These are phyloP conservation scores for Miniopterus natalensis DNA, from an alignment of 2,113 vertebrate species.

Conservation along the genomic window DNA sequence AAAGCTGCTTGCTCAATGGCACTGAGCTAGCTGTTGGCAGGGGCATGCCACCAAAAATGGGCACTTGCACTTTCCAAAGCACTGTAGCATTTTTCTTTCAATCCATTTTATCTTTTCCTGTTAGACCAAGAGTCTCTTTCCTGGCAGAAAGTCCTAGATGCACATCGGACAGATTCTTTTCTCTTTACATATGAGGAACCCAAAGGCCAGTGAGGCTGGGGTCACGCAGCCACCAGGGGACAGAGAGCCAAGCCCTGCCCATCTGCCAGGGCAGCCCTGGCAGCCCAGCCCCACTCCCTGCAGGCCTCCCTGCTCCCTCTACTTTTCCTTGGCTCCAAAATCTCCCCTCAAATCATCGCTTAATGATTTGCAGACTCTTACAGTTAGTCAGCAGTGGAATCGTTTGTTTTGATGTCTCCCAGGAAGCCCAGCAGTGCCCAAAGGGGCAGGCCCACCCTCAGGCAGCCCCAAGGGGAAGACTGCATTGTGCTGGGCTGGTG, in stretches of 20 bases:
- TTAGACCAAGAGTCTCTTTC: neutral
- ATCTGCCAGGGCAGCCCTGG: accelerated
- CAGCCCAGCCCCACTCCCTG: neutral
- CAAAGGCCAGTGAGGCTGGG: neutral
- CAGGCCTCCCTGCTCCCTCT: accelerated
- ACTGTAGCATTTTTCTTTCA: neutral
- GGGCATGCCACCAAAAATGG: neutral
- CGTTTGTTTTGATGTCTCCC: neutral
- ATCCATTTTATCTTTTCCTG: neutral
- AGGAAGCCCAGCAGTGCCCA: neutral
- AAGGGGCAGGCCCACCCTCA: neutral
- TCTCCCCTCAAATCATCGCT: neutral
- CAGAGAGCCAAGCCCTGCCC: neutral
- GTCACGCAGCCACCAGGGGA: neutral
- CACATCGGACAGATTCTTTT: neutral
- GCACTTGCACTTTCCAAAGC: neutral
- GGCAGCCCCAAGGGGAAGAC: neutral
- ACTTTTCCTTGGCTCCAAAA: neutral
- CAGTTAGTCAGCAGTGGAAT: neutral
- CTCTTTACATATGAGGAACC: neutral
- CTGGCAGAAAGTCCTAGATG: neutral
- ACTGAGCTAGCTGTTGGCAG: neutral
- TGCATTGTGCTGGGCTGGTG: neutral
- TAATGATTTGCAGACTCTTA: neutral
- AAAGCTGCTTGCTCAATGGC: neutral